phyloP scores from a whole-genome alignment of 1,140 invertebrate species.

The Penaeus chinensis region DNA sequence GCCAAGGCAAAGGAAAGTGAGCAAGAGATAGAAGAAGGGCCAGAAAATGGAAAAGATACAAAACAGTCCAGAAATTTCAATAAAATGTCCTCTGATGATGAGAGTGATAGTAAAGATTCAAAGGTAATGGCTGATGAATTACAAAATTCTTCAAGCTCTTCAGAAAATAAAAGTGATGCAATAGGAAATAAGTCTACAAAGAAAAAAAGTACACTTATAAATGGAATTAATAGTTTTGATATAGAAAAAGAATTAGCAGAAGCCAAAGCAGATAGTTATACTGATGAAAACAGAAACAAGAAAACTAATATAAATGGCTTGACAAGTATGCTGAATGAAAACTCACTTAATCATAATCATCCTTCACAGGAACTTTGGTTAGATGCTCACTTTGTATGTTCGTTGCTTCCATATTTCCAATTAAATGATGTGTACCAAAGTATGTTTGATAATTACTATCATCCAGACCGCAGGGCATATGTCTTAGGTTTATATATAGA shows the following conservation, averaged over 20 bases:
- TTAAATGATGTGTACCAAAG: slow-evolving; percentile 44
- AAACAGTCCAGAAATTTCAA: neutral
- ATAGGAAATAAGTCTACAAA: too few species aligned
- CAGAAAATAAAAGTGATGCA: too few species aligned
- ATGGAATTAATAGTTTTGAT: too few species aligned
- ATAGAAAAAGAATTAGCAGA: neutral
- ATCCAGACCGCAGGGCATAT: slow-evolving; percentile 42
- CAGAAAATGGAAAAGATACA: neutral
- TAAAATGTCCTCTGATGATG: neutral
- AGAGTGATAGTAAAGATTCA: neutral
- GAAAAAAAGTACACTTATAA: too few species aligned
- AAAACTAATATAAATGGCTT: slow-evolving; percentile 26
- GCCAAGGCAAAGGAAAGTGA: neutral
- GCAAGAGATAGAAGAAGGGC: neutral
- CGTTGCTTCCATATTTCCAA: slow-evolving; percentile 40
- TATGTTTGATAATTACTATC: slow-evolving; percentile 42
- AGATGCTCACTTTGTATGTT: slow-evolving; percentile 51
- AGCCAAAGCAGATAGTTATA: neutral
- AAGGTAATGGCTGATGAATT: neutral
- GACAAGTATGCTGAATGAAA: neutral
- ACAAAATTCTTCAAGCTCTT: too few species aligned
- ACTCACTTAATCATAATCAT: neutral
- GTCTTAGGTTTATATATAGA: slow-evolving; percentile 45
- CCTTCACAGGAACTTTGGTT: slow-evolving; percentile 22
- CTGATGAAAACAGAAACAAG: slow-evolving; percentile 3